Evolutionary conservation across 2,113 vertebrate species (phyloP).

Genomic region (Thunnus thynnus): DNA sequence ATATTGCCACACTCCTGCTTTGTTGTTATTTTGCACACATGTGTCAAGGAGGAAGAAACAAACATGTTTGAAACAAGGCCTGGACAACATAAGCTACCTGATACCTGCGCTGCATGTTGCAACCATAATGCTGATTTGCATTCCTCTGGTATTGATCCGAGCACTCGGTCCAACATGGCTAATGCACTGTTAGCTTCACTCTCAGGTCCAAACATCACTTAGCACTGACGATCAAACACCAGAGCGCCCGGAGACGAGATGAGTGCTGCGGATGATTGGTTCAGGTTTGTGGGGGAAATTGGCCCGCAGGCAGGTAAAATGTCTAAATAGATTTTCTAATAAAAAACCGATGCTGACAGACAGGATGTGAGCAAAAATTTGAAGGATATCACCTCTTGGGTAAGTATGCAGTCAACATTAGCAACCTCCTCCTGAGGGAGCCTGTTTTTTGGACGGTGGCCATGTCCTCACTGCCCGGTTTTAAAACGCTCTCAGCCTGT

Average conservation of each 20-base stretch:
- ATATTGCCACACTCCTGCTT: neutral
- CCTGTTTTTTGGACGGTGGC: constrained; percentile 8
- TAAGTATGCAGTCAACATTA: constrained; percentile 15
- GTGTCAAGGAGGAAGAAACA: neutral
- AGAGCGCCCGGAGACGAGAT: neutral
- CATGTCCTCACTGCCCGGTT: constrained; percentile 23
- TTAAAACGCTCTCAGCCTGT: constrained; percentile 37
- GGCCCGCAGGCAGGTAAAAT: constrained; percentile 1
- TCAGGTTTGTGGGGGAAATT: neutral
- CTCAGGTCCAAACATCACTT: constrained; percentile 56
- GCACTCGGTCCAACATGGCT: constrained; percentile 32
- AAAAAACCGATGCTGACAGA: constrained; percentile 31
- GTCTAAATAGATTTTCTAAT: constrained; percentile 7
- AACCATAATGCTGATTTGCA: constrained; percentile 47
- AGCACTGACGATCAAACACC: constrained; percentile 31
- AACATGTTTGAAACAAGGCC: neutral
- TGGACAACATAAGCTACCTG: constrained; percentile 12
- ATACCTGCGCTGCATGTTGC: constrained; percentile 54
- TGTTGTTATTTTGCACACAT: neutral
- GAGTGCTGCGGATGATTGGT: neutral
- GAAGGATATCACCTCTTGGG: neutral
- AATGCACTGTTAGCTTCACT: constrained; percentile 57
- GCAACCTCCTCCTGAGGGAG: constrained; percentile 1
- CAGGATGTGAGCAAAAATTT: neutral
- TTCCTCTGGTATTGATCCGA: constrained; percentile 57